Evolutionary conservation across 2,113 vertebrate species (phyloP).

Genomic region (Ctenomys sociabilis): DNA sequence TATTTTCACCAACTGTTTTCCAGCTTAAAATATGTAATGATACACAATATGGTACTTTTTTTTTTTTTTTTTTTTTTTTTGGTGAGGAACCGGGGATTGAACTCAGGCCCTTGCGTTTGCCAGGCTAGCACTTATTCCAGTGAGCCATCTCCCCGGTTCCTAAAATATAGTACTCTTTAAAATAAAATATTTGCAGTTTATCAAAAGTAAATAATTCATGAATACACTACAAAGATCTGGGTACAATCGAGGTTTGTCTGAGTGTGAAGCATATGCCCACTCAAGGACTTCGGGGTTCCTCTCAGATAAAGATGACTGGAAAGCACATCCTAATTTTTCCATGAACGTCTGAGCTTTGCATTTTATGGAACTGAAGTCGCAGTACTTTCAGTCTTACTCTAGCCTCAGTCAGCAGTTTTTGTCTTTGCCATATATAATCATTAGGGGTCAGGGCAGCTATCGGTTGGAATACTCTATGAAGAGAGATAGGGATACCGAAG

Average conservation of each 20-base stretch:
- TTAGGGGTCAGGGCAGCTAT: not conserved
- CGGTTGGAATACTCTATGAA: not conserved
- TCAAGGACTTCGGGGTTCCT: not conserved
- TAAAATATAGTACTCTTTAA: not conserved
- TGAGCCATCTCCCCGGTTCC: too few species aligned
- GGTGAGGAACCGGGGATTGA: too few species aligned
- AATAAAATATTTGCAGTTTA: not conserved
- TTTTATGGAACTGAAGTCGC: not conserved
- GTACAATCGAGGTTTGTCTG: not conserved
- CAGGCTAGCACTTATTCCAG: too few species aligned
- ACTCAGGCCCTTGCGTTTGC: too few species aligned
- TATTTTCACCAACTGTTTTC: conserved; percentile 51
- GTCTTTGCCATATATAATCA: not conserved
- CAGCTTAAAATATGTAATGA: not conserved
- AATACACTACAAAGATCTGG: not conserved
- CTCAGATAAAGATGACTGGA: not conserved
- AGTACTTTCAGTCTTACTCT: not conserved
- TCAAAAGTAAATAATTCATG: not conserved
- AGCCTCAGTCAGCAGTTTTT: not conserved
- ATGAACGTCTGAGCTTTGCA: not conserved
- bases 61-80: too few species aligned
- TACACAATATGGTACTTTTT: not conserved
- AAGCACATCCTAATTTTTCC: not conserved
- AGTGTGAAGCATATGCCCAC: not conserved
- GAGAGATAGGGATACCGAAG: rapidly evolving